Conservation (phyloP, 92 coral and sea anemone species). For the Paragorgia papillata region DNA sequence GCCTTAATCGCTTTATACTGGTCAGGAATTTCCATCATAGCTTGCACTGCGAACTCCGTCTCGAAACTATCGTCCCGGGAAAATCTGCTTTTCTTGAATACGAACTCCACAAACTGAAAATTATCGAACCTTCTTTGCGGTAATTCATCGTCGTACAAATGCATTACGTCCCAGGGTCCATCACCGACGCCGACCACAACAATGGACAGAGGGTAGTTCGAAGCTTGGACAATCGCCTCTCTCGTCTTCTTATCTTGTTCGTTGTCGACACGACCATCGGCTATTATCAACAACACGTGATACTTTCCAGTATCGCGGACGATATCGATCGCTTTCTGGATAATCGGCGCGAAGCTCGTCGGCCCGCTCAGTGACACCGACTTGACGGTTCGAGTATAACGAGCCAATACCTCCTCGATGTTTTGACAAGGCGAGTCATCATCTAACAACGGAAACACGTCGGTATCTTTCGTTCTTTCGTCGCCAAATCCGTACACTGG, state of each 20-base stretch:
- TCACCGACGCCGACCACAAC: constrained; percentile 95
- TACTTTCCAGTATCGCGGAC: constrained; percentile 65
- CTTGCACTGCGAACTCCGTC: constrained; percentile 87
- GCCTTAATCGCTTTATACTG: constrained; percentile 76
- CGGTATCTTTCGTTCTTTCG: constrained; percentile 71
- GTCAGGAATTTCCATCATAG: constrained; percentile 96
- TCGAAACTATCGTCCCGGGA: constrained; percentile 56
- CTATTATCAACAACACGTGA: constrained; percentile 80
- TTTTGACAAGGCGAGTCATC: constrained; percentile 81
- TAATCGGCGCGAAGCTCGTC: constrained; percentile 90
- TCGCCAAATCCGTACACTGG: constrained; percentile 97
- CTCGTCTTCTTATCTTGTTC: constrained; percentile 82
- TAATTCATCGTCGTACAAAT: constrained; percentile 79
- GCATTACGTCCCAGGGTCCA: constrained; percentile 98
- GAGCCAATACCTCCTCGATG: constrained; percentile 65
- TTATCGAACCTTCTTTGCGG: constrained; percentile 92
- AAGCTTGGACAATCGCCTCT: constrained; percentile 86
- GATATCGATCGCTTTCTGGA: constrained; percentile 85
- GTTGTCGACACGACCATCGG: constrained; percentile 94
- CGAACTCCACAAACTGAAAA: constrained; percentile 91
- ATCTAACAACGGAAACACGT: constrained; percentile 76
- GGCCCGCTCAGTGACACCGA: constrained; percentile 92
- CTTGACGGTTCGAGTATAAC: constrained; percentile 77
- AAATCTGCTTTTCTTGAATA: constrained; percentile 62
- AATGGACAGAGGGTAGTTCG: constrained; percentile 82